Evolutionary conservation across 2,113 vertebrate species (phyloP).

Genomic region (Zingel zingel): DNA sequence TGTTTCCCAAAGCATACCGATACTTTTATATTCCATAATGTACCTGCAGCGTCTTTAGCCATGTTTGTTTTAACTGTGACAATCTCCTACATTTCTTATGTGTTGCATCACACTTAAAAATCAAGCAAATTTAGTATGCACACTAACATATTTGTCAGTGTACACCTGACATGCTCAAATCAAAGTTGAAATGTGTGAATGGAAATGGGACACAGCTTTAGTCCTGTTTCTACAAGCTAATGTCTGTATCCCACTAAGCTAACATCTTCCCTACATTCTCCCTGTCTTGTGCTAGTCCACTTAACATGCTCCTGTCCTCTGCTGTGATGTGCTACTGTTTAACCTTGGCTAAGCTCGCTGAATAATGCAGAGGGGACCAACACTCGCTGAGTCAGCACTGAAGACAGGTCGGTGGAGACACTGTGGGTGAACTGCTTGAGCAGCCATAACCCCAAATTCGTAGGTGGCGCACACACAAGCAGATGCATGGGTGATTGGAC

Average conservation of each 20-base stretch:
- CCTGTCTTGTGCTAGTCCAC: slow-evolving; percentile 44
- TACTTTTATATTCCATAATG: neutral
- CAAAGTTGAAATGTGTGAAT: slow-evolving; percentile 2
- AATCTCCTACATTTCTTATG: neutral
- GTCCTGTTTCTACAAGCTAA: slow-evolving; percentile 31
- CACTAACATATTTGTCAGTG: neutral
- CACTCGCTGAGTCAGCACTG: slow-evolving; percentile 71
- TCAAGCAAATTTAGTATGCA: neutral
- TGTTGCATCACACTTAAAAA: neutral
- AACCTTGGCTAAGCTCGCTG: slow-evolving; percentile 72
- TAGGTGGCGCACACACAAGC: slow-evolving; percentile 12
- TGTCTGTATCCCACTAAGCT: slow-evolving; percentile 37
- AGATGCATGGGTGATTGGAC: neutral
- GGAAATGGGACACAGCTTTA: slow-evolving; percentile 31
- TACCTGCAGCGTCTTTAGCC: neutral
- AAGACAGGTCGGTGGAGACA: slow-evolving; percentile 72
- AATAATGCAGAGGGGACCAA: slow-evolving; percentile 75
- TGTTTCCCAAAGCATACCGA: neutral
- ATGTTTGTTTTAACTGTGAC: neutral
- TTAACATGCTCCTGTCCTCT: slow-evolving; percentile 59
- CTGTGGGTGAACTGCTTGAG: slow-evolving; percentile 44
- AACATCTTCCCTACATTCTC: slow-evolving; percentile 36
- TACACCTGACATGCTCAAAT: slow-evolving; percentile 5
- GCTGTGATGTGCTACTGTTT: slow-evolving; percentile 70
- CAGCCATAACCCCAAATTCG: slow-evolving; percentile 38